Base-by-base conservation (phyloP, 2,113 vertebrate genomes). In the Misgurnus anguillicaudatus region DNA sequence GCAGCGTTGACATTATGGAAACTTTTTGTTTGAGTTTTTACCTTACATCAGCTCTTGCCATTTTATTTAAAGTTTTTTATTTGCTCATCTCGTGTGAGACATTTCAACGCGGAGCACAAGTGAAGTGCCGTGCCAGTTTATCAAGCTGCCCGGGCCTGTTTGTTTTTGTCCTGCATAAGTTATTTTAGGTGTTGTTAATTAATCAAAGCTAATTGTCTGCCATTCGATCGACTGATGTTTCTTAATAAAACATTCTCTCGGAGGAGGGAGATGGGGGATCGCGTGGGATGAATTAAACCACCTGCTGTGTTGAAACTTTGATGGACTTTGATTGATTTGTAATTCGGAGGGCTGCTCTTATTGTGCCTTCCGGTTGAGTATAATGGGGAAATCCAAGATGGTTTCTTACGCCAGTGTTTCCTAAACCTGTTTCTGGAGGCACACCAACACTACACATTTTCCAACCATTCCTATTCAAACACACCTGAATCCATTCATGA, bases 181-280 rank as follows among this genome's bases (percentile, higher is more conserved):
- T 85, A 70, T 83, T 85, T 85, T 66, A 78, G 42, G 55, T 21
- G 16, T 53, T 80, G 84, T 75, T 85, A 83, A 83, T 85, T 82
- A 85, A 82, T 82, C 84, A 70, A 81, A 14, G n/a, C 31, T 64
- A 85, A 78, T 80, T 55, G 39, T 78, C 61, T 61, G n/a, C 57
- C 71, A 72, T 60, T 45, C 68, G 68, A 58, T 36, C 73, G 83
- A 79, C 62, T 74, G 67, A 53, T 77, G 66, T 82, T 79, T 76
- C 77, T 82, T 79, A 79, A 76, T 80, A 77, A 72, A 78, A 61
- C 31, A 53, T 58, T 60, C 45, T 19, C 47, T 41, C 66, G 38
- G 66, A 63, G 47, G 57, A 57, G 71, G 9, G 55, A 57, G 10
- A 47, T 72, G 11, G 31, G 6, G 16, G 19, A 21, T 24, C 62